These are phyloP conservation scores for Phaethon lepturus DNA, from an alignment of 2,113 vertebrate species.

Conservation along the genomic window DNA sequence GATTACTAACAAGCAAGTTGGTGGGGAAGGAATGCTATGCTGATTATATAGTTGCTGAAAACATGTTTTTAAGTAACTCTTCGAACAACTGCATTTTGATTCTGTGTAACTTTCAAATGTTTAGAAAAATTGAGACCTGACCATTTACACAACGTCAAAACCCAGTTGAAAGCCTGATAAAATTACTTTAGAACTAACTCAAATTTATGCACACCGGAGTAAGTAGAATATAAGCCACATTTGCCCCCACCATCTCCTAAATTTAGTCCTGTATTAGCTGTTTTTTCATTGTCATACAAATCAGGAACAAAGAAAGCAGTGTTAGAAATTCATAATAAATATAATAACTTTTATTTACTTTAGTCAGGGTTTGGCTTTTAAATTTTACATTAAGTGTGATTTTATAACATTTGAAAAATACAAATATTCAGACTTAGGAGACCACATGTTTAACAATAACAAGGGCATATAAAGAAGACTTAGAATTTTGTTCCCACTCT, in stretches of 20 bases:
- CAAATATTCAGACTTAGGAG: background rate
- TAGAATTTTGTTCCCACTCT: background rate
- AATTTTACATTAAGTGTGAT: background rate
- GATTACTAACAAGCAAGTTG: background rate
- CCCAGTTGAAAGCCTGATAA: background rate
- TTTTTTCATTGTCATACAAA: background rate
- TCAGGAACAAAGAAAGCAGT: background rate
- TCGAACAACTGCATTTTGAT: background rate
- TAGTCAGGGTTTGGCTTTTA: background rate
- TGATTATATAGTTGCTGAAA: background rate
- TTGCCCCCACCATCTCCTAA: background rate
- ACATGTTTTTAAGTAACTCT: background rate
- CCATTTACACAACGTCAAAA: background rate
- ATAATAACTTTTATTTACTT: background rate
- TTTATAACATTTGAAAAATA: background rate
- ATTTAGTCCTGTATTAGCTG: background rate
- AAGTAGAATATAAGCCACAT: background rate
- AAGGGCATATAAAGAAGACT: background rate
- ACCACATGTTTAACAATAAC: background rate
- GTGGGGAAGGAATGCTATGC: background rate
- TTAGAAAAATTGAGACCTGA: background rate
- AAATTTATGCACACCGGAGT: background rate
- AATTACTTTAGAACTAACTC: background rate
- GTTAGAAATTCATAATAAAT: background rate
- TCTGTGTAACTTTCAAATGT: background rate